These are phyloP conservation scores for Saccostrea echinata DNA, from an alignment of 1,140 invertebrate genomes.

Conservation along the genomic window DNA sequence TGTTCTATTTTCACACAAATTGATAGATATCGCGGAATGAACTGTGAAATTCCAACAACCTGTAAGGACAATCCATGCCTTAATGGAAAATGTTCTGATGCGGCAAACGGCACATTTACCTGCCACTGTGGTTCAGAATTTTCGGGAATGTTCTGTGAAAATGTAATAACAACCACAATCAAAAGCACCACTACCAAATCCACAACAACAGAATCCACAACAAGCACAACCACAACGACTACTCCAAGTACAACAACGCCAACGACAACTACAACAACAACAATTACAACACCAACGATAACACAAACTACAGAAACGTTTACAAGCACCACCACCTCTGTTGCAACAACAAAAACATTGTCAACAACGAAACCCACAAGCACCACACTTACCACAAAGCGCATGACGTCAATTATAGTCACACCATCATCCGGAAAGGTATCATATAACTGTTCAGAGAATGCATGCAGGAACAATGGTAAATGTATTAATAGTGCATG, in stretches of 20 bases:
- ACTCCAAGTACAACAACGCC: too few relatives aligned
- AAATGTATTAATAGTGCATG: constrained; percentile 41
- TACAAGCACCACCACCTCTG: background rate
- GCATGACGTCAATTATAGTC: background rate
- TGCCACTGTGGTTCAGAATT: background rate
- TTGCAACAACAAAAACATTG: background rate
- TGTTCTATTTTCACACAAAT: background rate
- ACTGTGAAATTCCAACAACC: constrained; percentile 37
- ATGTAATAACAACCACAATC: background rate
- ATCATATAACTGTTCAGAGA: constrained; percentile 1
- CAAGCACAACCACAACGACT: background rate
- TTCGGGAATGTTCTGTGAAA: constrained; percentile 17
- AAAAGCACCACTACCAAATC: background rate
- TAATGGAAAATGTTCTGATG: background rate
- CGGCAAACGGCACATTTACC: background rate
- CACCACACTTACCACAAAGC: background rate
- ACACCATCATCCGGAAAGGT: constrained; percentile 12
- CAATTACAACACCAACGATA: background rate
- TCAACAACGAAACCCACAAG: background rate
- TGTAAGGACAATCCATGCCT: constrained; percentile 22
- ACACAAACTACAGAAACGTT: background rate
- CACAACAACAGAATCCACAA: background rate
- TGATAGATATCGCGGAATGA: background rate
- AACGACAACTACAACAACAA: too few relatives aligned
- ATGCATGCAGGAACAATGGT: constrained; percentile 43